Evolutionary conservation across 37 sponge, comb jelly and placozoan genomes (phyloP).

Genomic region (Diacarnus erythraeanus): DNA sequence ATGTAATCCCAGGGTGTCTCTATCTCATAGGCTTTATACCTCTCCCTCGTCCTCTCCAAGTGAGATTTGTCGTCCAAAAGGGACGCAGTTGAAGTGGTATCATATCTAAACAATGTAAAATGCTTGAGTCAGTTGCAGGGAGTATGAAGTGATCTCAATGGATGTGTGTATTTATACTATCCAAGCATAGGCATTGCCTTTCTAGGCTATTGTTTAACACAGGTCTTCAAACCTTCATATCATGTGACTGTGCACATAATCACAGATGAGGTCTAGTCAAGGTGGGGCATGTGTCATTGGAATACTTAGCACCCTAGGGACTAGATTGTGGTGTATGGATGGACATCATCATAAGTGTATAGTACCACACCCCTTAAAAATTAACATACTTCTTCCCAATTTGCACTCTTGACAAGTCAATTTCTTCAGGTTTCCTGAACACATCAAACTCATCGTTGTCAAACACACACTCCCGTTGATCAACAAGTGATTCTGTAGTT

Average conservation of each 20-base stretch:
- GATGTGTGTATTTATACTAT: background rate
- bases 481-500: constrained; percentile 23
- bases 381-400: constrained; percentile 66
- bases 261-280: too few relatives aligned
- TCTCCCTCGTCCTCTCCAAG: constrained; percentile 15
- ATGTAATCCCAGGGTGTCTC: constrained; percentile 14
- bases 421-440: constrained; percentile 39
- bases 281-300: too few relatives aligned
- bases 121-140: background rate
- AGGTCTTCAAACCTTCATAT: too few relatives aligned
- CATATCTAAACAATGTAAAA: constrained; percentile 11
- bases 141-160: background rate
- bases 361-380: too few relatives aligned
- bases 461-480: constrained; percentile 46
- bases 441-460: constrained; percentile 85
- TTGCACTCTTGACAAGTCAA: constrained; percentile 61
- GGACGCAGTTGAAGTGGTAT: background rate
- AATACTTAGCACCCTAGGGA: too few relatives aligned
- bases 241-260: too few relatives aligned
- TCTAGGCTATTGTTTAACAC: too few relatives aligned
- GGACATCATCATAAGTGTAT: too few relatives aligned
- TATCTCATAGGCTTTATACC: constrained; percentile 22
- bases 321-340: too few relatives aligned
- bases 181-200: too few relatives aligned
- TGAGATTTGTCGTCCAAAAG: constrained; percentile 52